phyloP scores from a whole-genome alignment of 2,113 vertebrate genomes.

The Gobiocypris rarus region DNA sequence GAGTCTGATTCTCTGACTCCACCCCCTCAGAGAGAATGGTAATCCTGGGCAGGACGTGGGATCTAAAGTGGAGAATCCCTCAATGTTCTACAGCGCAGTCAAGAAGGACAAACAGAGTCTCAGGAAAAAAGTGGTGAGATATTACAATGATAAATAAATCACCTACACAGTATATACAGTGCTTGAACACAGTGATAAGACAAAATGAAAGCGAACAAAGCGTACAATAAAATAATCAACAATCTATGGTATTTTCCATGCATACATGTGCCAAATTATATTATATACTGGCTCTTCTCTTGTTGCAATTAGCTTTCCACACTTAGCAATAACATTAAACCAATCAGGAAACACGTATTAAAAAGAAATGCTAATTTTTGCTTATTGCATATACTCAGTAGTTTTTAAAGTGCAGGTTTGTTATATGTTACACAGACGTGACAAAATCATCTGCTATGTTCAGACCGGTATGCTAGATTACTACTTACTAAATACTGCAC shows the following conservation, averaged over 20 bases:
- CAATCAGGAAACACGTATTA: neutral
- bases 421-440: too few relatives aligned
- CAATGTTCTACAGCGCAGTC: conserved; percentile 86
- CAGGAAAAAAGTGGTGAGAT: conserved; percentile 92
- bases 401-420: neutral
- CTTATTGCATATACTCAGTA: too few relatives aligned
- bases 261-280: conserved; percentile 27
- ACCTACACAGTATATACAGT: conserved; percentile 59
- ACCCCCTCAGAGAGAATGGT: conserved; percentile 84
- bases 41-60: conserved; percentile 87
- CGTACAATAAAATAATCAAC: neutral
- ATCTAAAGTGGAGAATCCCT: conserved; percentile 82
- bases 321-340: neutral
- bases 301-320: conserved; percentile 32
- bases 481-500: neutral
- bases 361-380: neutral
- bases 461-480: too few relatives aligned
- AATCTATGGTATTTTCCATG: conserved; percentile 4
- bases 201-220: neutral
- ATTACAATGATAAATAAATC: conserved; percentile 69
- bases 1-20: conserved; percentile 82
- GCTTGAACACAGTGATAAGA: conserved; percentile 58
- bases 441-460: too few relatives aligned
- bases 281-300: conserved; percentile 28
- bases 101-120: conserved; percentile 89